Base-by-base conservation (phyloP, 2,888 invertebrate species). In the Cloeon dipterum region DNA sequence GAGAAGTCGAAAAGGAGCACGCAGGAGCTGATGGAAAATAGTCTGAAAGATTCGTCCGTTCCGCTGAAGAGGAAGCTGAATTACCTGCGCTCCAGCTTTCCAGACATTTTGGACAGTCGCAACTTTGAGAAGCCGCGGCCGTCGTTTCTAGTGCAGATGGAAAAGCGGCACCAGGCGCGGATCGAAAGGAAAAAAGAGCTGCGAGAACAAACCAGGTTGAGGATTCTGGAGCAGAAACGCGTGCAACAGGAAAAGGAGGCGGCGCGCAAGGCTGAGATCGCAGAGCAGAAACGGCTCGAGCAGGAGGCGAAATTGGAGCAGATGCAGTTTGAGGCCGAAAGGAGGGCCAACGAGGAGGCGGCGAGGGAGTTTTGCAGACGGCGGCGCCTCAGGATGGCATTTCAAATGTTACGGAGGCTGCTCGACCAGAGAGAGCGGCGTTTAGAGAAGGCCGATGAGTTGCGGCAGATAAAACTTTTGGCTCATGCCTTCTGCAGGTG, bases 51-150 rank as follows among this genome's bases (percentile, higher is more conserved):
- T 7, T n/a, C 16, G 5, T 11, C 29, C 16, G n/a, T 29, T 5
- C 29, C 29, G 5, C 16, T 29, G 29, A n/a, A 16, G 16, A n/a
- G 29, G 14, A 29, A 29, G 16, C 16, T 29, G 16, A 29, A 29
- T n/a, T 29, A 29, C 29, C 16, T 29, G 29, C 29, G 16, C 16
- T 29, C 29, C 29, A 29, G 13, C n/a, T 29, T 29, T 29, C 29
- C 29, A 7, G n/a, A n/a, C 29, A 29, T 29, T 7, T 14, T 29
- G n/a, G 29, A 29, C 16, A 5, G n/a, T n/a, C n/a, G 14, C 5
- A 5, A 14, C n/a, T n/a, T 29, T 29, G 29, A 29, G 16, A 29
- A 29, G 16, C n/a, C 29, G 5, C n/a, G 16, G 14, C 29, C 29
- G 16, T 8, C 5, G 11, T 29, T 29, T 14, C 29, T 29, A n/a